Percentiles rank a stretch among this genome's conserved stretches.
Conservation (phyloP, 2,113 vertebrate species). For the Axis porcinus region DNA sequence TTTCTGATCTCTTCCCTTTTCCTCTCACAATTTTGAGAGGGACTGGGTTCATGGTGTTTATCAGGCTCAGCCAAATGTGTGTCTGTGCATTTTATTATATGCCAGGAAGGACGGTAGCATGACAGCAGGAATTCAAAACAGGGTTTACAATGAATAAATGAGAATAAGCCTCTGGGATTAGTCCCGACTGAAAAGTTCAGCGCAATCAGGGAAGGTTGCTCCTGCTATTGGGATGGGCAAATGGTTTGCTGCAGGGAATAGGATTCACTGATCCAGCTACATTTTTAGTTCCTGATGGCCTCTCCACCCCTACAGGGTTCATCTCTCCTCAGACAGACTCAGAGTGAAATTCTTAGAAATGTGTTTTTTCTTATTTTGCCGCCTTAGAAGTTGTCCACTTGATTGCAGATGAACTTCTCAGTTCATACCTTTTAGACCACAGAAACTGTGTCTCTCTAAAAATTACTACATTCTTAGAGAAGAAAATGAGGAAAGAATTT, state of each 20-base stretch:
- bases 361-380: background rate
- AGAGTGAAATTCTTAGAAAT: background rate
- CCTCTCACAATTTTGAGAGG: background rate
- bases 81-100: background rate
- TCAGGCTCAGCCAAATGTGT: background rate
- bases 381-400: background rate
- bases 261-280: conserved; percentile 20
- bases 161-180: conserved; percentile 67
- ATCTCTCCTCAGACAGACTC: background rate
- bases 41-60: background rate
- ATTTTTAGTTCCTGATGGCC: background rate
- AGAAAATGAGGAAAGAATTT: background rate
- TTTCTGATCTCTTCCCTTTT: background rate
- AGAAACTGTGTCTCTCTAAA: background rate
- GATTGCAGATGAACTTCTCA: background rate
- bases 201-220: background rate
- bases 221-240: conserved; percentile 6
- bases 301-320: background rate
- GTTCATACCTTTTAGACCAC: background rate
- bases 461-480: background rate
- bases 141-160: conserved; percentile 53
- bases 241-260: conserved; percentile 39
- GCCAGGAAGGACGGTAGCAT: conserved; percentile 25
- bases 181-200: conserved; percentile 50
- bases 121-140: conserved; percentile 47